Evolutionary conservation across 2,888 invertebrate species (phyloP).

Genomic region (Ormyrus rosae): DNA sequence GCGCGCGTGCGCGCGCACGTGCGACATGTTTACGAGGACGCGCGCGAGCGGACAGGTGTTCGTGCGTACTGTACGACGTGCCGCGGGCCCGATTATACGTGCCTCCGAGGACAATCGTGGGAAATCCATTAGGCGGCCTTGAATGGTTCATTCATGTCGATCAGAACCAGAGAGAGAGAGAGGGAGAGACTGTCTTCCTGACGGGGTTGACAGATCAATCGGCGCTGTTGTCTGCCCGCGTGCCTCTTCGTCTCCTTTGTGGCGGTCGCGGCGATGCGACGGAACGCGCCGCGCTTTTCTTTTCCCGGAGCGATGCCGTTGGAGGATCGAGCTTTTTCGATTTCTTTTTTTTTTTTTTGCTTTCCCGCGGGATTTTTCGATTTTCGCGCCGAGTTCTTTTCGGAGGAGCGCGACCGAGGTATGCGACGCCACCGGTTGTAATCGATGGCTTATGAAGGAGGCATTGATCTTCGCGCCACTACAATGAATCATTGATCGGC

Average conservation of each 20-base stretch:
- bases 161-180: slow-evolving; percentile 58
- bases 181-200: not conserved
- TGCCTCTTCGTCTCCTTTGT: not conserved
- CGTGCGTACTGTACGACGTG: slow-evolving; percentile 62
- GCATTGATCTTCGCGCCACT: no score
- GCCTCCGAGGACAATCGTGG: slow-evolving; percentile 75
- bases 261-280: not conserved
- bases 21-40: slow-evolving; percentile 39
- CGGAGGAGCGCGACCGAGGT: no score
- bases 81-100: slow-evolving; percentile 66
- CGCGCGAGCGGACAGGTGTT: slow-evolving; percentile 59
- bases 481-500: no score
- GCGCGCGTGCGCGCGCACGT: not conserved
- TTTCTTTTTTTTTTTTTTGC: slow-evolving; percentile 60
- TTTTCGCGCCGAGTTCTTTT: not conserved
- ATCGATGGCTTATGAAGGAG: no score
- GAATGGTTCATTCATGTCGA: slow-evolving; percentile 76
- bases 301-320: not conserved
- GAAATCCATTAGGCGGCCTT: slow-evolving; percentile 75
- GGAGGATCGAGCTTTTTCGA: slow-evolving; percentile 41
- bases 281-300: not conserved
- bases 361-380: not conserved
- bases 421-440: no score
- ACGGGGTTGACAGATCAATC: slow-evolving; percentile 74
- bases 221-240: slow-evolving; percentile 51